These are phyloP conservation scores for Osedax frankpressi DNA, from an alignment of 2,888 invertebrate genomes.

Conservation along the genomic window DNA sequence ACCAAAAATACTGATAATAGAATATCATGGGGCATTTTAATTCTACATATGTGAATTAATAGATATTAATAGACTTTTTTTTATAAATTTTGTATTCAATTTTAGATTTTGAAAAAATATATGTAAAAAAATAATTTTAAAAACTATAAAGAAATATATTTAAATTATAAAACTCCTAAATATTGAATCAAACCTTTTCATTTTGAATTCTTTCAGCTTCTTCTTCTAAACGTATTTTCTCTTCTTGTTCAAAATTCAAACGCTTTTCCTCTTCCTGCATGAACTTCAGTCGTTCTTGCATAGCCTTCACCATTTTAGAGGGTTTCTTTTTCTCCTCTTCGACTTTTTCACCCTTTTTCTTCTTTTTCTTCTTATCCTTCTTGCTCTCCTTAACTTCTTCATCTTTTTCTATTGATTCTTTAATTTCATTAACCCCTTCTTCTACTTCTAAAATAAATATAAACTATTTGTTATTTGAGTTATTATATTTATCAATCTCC, in stretches of 20 bases:
- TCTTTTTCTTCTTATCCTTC: constrained; percentile 33
- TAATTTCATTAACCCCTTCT: not conserved
- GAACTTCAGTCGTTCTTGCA: constrained; percentile 45
- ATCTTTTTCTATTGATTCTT: constrained; percentile 18
- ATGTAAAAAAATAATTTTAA: not conserved
- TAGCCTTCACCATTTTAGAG: constrained; percentile 32
- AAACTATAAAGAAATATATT: not conserved
- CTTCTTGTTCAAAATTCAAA: constrained; percentile 34
- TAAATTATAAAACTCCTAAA: not conserved
- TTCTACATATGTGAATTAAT: too few relatives aligned
- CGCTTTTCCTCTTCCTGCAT: constrained; percentile 43
- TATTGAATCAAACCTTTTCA: constrained; percentile 48
- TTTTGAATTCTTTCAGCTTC: constrained; percentile 35
- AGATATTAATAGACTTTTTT: too few relatives aligned
- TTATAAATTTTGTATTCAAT: too few relatives aligned
- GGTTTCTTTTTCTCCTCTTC: constrained; percentile 33
- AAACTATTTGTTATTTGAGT: not conserved
- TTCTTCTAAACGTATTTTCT: constrained; percentile 34
- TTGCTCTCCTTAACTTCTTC: constrained; percentile 28
- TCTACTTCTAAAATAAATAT: not conserved
- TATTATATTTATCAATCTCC: too few relatives aligned
- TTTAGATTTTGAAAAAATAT: not conserved
- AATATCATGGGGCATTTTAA: too few relatives aligned
- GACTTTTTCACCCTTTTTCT: constrained; percentile 37
- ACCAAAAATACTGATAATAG: too few relatives aligned